Percentiles rank a stretch among this genome's conserved stretches.
These are phyloP conservation scores for Unio delphinus DNA, from an alignment of 2,888 invertebrate species.

Conservation along the genomic window DNA sequence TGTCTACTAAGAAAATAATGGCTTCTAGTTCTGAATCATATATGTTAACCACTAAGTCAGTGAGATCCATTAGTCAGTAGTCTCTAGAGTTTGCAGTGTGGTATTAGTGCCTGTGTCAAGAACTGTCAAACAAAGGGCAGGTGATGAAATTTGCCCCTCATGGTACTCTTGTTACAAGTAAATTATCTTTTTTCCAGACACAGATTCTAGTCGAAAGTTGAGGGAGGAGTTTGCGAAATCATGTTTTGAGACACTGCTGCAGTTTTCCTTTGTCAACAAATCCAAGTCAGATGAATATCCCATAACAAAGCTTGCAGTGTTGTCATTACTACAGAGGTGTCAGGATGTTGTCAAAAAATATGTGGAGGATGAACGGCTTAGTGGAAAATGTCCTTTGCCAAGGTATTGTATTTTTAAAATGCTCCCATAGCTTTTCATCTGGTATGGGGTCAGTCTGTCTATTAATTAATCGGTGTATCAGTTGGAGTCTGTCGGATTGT, in stretches of 20 bases:
- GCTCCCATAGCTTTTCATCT: too few relatives aligned
- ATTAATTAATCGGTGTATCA: too few relatives aligned
- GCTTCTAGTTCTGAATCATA: too few relatives aligned
- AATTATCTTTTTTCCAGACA: constrained; percentile 74
- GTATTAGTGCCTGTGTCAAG: too few relatives aligned
- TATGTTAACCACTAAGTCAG: too few relatives aligned
- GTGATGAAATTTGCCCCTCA: too few relatives aligned
- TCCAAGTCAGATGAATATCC: constrained; percentile 72
- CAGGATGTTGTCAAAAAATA: constrained; percentile 92
- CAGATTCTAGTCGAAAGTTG: constrained; percentile 83
- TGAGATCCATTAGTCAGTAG: too few relatives aligned
- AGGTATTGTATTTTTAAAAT: constrained; percentile 74
- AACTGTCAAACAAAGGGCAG: neutral
- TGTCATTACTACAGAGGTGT: constrained; percentile 92
- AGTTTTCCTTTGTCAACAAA: constrained; percentile 83
- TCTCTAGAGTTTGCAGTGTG: too few relatives aligned
- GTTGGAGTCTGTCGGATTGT: too few relatives aligned
- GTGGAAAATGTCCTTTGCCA: constrained; percentile 88
- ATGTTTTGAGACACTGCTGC: constrained; percentile 94
- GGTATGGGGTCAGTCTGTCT: too few relatives aligned
- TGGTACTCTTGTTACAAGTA: neutral
- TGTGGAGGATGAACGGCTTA: constrained; percentile 86
- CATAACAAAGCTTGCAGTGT: constrained; percentile 80
- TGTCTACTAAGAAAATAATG: too few relatives aligned
- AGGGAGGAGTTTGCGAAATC: constrained; percentile 96